Conservation (phyloP, 2,113 vertebrate genomes). For the Rattus norvegicus region GRCr8 NC_086028.1:10521501-10522000, state of each 20-base stretch:
- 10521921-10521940: neutral
- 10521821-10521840: neutral
- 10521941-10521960: neutral
- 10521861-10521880: neutral
- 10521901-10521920: neutral
- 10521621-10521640: neutral
- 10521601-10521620: neutral
- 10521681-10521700: neutral
- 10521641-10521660: neutral
- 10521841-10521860: neutral
- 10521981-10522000: neutral
- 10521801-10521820: neutral
- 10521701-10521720: neutral
- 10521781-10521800: too few relatives aligned
- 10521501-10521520: neutral
- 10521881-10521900: neutral
- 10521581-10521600: neutral
- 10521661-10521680: neutral
- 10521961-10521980: neutral
- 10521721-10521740: neutral
- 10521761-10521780: neutral
- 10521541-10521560: neutral
- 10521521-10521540: neutral
- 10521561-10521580: neutral
- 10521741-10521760: neutral